Base-by-base conservation (phyloP, 2,797 vertebrate species). In the Orientallactaga sibirica region DNA sequence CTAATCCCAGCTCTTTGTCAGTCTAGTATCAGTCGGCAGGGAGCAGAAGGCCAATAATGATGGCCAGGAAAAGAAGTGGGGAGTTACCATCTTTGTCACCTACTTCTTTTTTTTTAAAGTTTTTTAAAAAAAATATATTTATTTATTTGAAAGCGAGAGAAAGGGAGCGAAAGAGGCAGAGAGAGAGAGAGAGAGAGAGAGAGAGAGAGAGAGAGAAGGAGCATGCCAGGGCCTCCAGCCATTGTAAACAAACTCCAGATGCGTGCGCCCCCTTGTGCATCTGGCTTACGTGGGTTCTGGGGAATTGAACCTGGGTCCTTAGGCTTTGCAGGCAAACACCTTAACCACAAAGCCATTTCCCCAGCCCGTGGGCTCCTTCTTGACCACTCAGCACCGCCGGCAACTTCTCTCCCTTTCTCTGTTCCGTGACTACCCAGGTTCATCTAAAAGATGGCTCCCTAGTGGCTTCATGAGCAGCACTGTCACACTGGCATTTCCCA, bases 371-470 rank as follows among this genome's bases (percentile, higher is more conserved):
- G 37, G 82, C 66, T 91, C 18, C 18, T 89, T 67, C 22, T 66
- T 81, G 64, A 52, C 18, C 55, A n/a, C 41, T 89, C 43, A 29
- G 37, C 3, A 73, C 24, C 16, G 4, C 0, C 20, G 68, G 66
- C 61, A 55, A 18, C 41, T 88, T 64, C n/a, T 24, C 71, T 33
- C 7, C 37, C 9, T 74, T 88, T 91, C 25, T 94, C 83, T 88
- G 41, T 52, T 92, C 33, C 52, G 6, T 80, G 83, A 64, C 48
- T 77, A 43, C 27, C 67, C 67, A 88, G 33, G 15, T 52, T 88
- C 79, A 91, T 37, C 25, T 88, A 66, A 52, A 78, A 86, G 87
- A 43, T 19, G 73, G 15, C 58, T 91, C 64, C 43, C 37, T 79
- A 84, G 71, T 41, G 43, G n/a, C 37, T 37, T 73, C 24, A 43